phyloP scores from a whole-genome alignment of 2,888 invertebrate genomes.

The Mycalesis mineus region DNA sequence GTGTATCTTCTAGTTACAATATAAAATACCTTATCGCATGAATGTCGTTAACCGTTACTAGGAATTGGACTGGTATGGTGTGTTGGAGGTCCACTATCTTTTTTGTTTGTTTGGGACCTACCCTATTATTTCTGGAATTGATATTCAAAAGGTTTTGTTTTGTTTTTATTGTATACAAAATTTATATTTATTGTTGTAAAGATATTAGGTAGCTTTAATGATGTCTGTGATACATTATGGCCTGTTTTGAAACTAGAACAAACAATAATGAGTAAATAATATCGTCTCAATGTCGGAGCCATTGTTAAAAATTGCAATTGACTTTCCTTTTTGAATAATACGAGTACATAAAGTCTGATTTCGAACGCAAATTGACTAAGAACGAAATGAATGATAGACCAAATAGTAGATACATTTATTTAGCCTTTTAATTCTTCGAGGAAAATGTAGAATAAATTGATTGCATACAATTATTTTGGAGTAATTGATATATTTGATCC shows the following conservation, averaged over 20 bases:
- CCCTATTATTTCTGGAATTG: conserved; percentile 25
- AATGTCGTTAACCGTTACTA: conserved; percentile 19
- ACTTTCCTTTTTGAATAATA: not conserved
- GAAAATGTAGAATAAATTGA: too few species aligned
- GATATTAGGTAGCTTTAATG: not conserved
- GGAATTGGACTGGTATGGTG: conserved; percentile 16
- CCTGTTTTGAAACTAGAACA: not conserved
- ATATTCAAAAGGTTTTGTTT: conserved; percentile 18
- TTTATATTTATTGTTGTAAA: conserved; percentile 5
- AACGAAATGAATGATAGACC: not conserved
- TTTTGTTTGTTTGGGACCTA: conserved; percentile 25
- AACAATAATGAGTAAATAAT: not conserved
- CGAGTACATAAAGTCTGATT: not conserved
- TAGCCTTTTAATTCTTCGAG: not conserved
- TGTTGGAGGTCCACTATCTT: conserved; percentile 20
- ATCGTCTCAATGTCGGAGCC: not conserved
- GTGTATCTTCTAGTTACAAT: not conserved
- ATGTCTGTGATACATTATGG: not conserved
- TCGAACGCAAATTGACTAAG: not conserved
- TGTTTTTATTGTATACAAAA: conserved; percentile 11
- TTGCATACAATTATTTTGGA: too few species aligned
- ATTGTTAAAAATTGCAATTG: not conserved
- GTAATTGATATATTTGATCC: too few species aligned
- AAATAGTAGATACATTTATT: not conserved
- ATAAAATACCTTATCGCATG: conserved; percentile 13